These are phyloP conservation scores for Molossus molossus DNA, from an alignment of 2,797 vertebrate species.

Conservation along the genomic window DNA sequence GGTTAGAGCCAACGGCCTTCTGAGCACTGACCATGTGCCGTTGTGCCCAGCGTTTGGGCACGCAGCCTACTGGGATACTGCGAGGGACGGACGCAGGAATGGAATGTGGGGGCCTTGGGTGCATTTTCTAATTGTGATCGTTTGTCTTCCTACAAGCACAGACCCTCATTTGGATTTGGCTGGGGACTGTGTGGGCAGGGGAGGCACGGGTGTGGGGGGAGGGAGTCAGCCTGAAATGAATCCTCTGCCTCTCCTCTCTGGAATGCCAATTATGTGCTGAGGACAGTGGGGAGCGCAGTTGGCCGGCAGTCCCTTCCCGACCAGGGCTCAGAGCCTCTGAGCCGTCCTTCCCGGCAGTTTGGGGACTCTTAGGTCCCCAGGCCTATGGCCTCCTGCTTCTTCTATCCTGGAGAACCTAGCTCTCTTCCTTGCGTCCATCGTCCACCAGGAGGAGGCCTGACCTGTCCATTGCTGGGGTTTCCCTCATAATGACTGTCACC, in stretches of 20 bases:
- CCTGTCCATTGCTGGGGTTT: not conserved
- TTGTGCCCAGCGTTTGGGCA: not conserved
- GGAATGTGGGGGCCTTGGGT: conserved; percentile 33
- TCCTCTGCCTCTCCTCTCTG: conserved; percentile 88
- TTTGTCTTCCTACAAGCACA: conserved; percentile 83
- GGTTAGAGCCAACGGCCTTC: not conserved
- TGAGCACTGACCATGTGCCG: fast-evolving
- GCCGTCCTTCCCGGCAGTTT: conserved; percentile 82
- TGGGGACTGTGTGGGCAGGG: conserved; percentile 70
- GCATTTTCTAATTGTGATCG: conserved; percentile 70
- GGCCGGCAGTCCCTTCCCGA: conserved; percentile 88
- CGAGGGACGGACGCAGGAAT: conserved; percentile 23
- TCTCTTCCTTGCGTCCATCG: conserved; percentile 66
- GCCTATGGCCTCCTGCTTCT: conserved; percentile 80
- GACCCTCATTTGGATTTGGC: conserved; percentile 78
- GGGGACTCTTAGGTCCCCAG: conserved; percentile 74
- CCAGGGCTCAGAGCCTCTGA: conserved; percentile 84
- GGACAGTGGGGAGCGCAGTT: conserved; percentile 91
- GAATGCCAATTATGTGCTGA: conserved; percentile 92
- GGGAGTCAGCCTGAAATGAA: conserved; percentile 88
- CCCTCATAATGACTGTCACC: not conserved
- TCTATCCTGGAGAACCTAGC: conserved; percentile 78
- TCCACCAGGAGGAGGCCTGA: not conserved
- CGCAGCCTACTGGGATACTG: not conserved
- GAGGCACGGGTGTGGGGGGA: conserved; percentile 34